phyloP scores from a whole-genome alignment of 2,797 vertebrate species.

The Anguilla obscura region DNA sequence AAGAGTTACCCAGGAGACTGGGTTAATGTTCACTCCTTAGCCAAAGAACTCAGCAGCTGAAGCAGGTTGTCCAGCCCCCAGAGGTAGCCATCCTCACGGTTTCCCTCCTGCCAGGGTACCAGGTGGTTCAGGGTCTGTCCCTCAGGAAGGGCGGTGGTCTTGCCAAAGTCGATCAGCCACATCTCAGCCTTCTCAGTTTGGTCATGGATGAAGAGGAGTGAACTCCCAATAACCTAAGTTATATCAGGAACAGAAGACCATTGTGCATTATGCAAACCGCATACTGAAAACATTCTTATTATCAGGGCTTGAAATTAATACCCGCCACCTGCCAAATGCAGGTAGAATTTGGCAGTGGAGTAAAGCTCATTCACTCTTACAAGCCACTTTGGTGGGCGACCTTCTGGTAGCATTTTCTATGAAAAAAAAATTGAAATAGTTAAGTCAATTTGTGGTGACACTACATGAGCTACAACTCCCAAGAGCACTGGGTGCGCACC shows the following conservation, averaged over 20 bases:
- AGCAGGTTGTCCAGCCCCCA: conserved; percentile 93
- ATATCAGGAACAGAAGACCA: conserved; percentile 27
- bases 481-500: too few relatives aligned
- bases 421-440: too few relatives aligned
- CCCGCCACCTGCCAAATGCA: too few relatives aligned
- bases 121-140: conserved; percentile 85
- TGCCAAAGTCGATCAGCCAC: conserved; percentile 99
- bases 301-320: background rate
- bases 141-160: conserved; percentile 85
- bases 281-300: background rate
- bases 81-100: conserved; percentile 95
- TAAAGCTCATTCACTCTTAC: too few relatives aligned
- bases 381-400: too few relatives aligned
- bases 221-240: conserved; percentile 95
- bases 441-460: too few relatives aligned
- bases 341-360: too few relatives aligned
- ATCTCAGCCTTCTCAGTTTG: conserved; percentile 83
- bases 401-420: too few relatives aligned
- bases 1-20: conserved; percentile 27
- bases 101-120: conserved; percentile 92
- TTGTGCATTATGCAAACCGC: background rate
- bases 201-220: conserved; percentile 96
- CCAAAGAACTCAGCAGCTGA: conserved; percentile 62
- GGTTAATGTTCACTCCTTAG: conserved; percentile 27
- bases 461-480: too few relatives aligned